Evolutionary conservation across 2,113 vertebrate genomes (phyloP), one percentile per base, ranked within the genome.

Genomic region (Lipotes vexillifer): DNA sequence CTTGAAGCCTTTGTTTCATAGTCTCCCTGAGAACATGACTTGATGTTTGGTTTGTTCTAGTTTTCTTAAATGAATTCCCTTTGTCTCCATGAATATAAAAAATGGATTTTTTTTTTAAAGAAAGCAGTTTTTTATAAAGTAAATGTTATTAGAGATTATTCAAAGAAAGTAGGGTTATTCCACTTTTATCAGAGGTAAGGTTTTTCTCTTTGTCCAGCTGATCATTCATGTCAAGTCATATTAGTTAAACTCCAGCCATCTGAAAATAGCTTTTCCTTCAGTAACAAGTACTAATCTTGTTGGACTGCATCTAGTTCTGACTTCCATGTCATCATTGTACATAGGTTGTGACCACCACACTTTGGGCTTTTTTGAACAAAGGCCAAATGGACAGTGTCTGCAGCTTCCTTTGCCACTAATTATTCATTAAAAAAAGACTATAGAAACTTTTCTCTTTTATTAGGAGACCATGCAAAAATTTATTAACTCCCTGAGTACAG

Each of bases 1-100:
- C 71, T 2, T 0, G 2, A 11, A 8, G 1, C 38, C 5, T 2
- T 14, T 5, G 2, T 27, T 6, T 65, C 17, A 15, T 3, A 4
- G 41, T 23, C 57, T 18, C 66, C 31, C 4, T 2, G 21, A 5
- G 49, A 82, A 1, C 0, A 1, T 10, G 18, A 10, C 31, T 36
- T 29, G 21, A 2, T 38, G 23, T 31, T 81, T 15, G 15, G 12
- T 49, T 96, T 55, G 18, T 77, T 93, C 66, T 75, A 0, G 10
- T 21, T 93, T 91, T 84, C 44, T 36, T 27, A 86, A 81, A 38
- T 41, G 52, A 78, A 82, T 96, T 86, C 31, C 14, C 1, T 15
- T 27, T 1, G 33, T 92, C 63, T 91, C 20, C 23, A 27, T 65
- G 44, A 66, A 38, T n/a, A 44, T 38, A 71, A 46, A 94, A 96